Base-by-base conservation (phyloP, 2,888 invertebrate species). In the Philaethria dido region DNA sequence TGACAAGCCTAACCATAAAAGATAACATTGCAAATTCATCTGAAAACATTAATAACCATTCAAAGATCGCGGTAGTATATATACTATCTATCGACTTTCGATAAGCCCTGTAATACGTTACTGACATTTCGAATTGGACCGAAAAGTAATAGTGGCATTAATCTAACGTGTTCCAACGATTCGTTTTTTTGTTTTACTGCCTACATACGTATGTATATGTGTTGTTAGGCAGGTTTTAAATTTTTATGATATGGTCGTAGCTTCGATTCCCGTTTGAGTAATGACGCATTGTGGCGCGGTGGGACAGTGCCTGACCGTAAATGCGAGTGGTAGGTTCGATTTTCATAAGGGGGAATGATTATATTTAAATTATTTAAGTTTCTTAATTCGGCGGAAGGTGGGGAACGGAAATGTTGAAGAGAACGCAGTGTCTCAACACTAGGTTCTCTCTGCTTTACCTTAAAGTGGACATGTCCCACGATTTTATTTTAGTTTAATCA, bases 91-190 rank as follows among this genome's bases (percentile, higher is more conserved):
- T 69, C 74, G 73, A 55, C 63, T 76, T 74, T 76, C 75, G 74
- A 73, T 75, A 73, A 73, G 62, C 69, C 68, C 42, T 60, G 59
- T 75, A 72, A 74, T 74, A 73, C 64, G 72, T 73, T 71, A 70
- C 72, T 67, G 68, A 63, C 63, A 57, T 77, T 29, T 76, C 70
- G 73, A 77, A 75, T 73, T 70, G 72, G 71, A 73, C 76, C 70
- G 66, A 73, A 72, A 74, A 76, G 70, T 77, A 77, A 77, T 78
- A 69, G 72, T 39, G 60, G 69, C 59, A 69, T 69, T 70, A 71
- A 72, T 72, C 76, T 74, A 50, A 36, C 57, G 69, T 70, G 70
- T 74, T 72, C 64, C 57, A 36, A 33, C 47, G 22, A 25, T 16
- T 29, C 16, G 14, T 48, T 64, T 59, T 64, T 59, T 59, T 48